Base-by-base conservation (phyloP, 2,797 vertebrate species). In the Hephaestus fuliginosus region DNA sequence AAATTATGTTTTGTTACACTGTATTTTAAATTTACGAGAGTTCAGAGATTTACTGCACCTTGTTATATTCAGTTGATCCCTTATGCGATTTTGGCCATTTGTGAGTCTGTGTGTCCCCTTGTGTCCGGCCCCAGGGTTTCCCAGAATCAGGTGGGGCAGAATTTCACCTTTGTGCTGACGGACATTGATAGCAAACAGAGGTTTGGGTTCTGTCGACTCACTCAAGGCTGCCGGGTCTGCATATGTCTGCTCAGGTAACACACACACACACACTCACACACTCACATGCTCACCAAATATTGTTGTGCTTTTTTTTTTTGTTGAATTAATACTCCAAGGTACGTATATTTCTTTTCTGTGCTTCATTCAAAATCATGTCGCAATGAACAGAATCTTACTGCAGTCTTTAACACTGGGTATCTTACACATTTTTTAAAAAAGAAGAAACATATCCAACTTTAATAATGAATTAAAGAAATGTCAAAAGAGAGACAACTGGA, bases 121-220 rank as follows among this genome's bases (percentile, higher is more conserved):
- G 7, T 86, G 28, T 84, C 43, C 2, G 66, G 78, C 68, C 66
- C 7, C 91, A 99, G 98, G 93, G 97, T 97, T 28, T 96, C 97
- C 22, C 96, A 96, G 90, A 96, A 94, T 86, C 98, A 99, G 87
- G 96, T 99, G 88, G 98, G 98, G 86, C 98, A 99, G 93, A 98
- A 99, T 94, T 99, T 99, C 89, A 97, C 98, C 73, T 99, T 99
- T 81, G 98, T 99, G 87, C 96, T 99, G 78, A 99, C 98, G 58
- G 97, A 99, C 94, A 97, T 99, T 70, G 97, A 99, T 83, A 96
- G 98, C 92, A 99, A 98, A 77, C 98, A 99, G 94, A 96, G 97
- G 83, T 99, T 99, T 86, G 98, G 98, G 78, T 99, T 99, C 95
- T 99, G 98, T 89, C 96, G 98, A 74, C 96, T 99, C 90, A 97